Conservation (phyloP, 1,140 invertebrate genomes). For the Meteorus sp. region DNA sequence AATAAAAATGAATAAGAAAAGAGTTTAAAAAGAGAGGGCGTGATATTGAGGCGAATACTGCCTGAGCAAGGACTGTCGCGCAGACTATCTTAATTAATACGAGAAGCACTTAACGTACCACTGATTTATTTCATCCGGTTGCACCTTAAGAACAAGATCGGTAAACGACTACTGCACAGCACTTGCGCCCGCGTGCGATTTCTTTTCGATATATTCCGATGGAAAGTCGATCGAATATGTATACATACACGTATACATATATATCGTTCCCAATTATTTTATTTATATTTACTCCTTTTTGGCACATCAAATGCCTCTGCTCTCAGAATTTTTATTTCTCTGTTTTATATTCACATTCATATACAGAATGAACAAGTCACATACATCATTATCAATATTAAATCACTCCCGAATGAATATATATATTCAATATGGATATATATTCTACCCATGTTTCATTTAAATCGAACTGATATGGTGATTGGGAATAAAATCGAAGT, state of each 20-base stretch:
- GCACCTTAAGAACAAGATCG: conserved; percentile 1
- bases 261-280: background rate
- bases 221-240: conserved; percentile 15
- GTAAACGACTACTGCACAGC: conserved; percentile 2
- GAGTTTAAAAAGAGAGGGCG: conserved; percentile 8
- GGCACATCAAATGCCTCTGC: no score
- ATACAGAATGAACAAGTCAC: background rate
- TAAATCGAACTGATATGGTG: no score
- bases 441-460: background rate
- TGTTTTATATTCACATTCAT: background rate
- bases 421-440: background rate
- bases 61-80: conserved; percentile 12
- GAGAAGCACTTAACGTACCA: conserved; percentile 37
- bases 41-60: no score
- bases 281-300: no score
- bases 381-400: background rate
- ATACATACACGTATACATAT: background rate
- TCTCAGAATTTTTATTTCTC: no score
- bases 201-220: conserved; percentile 4
- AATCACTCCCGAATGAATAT: background rate
- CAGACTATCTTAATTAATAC: conserved; percentile 45
- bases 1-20: conserved; percentile 14
- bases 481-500: background rate
- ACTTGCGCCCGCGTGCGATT: no score
- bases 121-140: conserved; percentile 42